These are phyloP conservation scores for Tragelaphus eurycerus DNA, from an alignment of 2,797 vertebrate species.

Conservation along the genomic window DNA sequence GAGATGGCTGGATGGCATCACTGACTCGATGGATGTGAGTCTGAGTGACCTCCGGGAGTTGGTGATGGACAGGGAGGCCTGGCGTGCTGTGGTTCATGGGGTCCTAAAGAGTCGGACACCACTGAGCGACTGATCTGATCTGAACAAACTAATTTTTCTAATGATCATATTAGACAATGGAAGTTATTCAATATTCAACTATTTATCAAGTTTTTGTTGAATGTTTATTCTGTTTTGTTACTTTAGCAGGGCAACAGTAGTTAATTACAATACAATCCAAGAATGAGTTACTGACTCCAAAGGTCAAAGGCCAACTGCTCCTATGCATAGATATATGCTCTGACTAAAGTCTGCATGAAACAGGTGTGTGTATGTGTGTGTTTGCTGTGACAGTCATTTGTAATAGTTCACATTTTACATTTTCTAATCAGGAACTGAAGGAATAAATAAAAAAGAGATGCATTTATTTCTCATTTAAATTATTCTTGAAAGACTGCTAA, in stretches of 20 bases:
- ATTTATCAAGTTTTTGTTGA: background rate
- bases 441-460: background rate
- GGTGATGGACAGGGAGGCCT: too few species aligned
- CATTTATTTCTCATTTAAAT: background rate
- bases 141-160: background rate
- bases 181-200: background rate
- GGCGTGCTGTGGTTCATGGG: too few species aligned
- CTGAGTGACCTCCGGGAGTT: too few species aligned
- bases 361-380: background rate
- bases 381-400: background rate
- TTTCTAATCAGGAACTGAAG: background rate
- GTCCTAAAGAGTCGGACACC: too few species aligned
- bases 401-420: background rate
- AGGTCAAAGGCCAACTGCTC: background rate
- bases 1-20: too few species aligned
- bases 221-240: background rate
- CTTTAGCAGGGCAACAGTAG: background rate
- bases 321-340: background rate
- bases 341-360: background rate
- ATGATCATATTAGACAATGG: background rate
- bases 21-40: too few species aligned
- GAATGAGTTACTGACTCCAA: background rate
- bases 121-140: too few species aligned
- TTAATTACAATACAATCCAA: background rate
- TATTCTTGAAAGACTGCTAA: background rate